A percentile compares a stretch with the other conserved stretches of the same genome.
phyloP scores from a whole-genome alignment of 2,113 vertebrate species.

The Barnardius zonarius region DNA sequence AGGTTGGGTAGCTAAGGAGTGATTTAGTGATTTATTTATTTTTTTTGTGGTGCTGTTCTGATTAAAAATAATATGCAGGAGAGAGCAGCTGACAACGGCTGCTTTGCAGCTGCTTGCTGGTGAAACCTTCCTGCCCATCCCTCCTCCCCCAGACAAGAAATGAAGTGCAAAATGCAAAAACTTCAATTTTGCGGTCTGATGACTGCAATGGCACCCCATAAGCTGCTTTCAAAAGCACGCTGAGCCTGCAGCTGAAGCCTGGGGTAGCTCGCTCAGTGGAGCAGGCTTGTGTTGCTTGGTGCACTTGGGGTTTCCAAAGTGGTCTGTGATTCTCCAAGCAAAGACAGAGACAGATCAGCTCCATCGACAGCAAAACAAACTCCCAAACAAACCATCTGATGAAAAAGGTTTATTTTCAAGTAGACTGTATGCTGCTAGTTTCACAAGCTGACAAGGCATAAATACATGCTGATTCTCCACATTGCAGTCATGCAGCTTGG shows the following conservation, averaged over 20 bases:
- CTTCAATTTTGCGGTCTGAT: neutral
- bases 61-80: neutral
- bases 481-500: neutral
- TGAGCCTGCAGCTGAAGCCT: neutral
- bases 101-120: constrained; percentile 40
- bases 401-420: neutral
- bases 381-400: neutral
- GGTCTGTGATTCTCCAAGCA: neutral
- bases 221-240: neutral
- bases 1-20: neutral
- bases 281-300: neutral
- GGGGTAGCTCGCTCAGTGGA: neutral
- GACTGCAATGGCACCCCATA: neutral
- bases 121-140: neutral
- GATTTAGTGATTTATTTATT: neutral
- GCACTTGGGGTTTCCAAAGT: neutral
- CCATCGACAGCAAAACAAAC: neutral
- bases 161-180: constrained; percentile 1
- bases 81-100: neutral
- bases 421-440: neutral
- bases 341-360: neutral
- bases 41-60: neutral
- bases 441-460: neutral
- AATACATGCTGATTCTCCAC: neutral
- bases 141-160: constrained; percentile 4